Evolutionary conservation across 2,797 vertebrate species (phyloP), one percentile per base, ranked within the genome.

Genomic region (Enteromius trimaculatus): DNA sequence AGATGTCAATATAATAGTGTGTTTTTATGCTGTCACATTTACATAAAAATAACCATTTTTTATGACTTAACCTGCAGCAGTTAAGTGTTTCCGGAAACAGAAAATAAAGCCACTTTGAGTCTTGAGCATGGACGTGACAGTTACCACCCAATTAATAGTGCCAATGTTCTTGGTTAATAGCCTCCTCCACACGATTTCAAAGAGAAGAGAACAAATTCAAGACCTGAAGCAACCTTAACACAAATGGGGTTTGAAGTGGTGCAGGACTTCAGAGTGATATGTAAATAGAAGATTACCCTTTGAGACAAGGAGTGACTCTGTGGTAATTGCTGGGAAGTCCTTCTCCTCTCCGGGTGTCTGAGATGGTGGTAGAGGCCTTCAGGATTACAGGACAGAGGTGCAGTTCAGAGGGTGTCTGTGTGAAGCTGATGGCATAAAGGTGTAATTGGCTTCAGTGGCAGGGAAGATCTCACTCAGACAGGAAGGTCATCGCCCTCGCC

Each of bases 271-370:
- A 86, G 86, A 89, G 88, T 88, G 87, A 88, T 90, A 92, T 92
- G 91, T 93, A 93, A 93, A 94, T 92, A 91, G 82, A 91, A 87
- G 89, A 87, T 91, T 90, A 90, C 81, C 86, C 89, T 44, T 26
- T 51, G 86, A 90, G 90, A 93, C 89, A 87, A 79, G 80, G 66
- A 44, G 86, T 60, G 86, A 87, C 88, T 92, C 88, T 85, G 84
- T 89, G 89, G 89, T 91, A 92, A 93, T 92, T 92, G 88, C 90
- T 90, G 53, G 87, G 83, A 90, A 89, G 92, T 90, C 85, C 82
- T 88, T 74, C 83, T 87, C 84, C 78, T 87, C 86, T 79, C 86
- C 51, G 13, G 80, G 82, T 65, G 79, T 64, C 68, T 84, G 80
- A 86, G 83, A 71, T 88, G 83, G 89, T 88, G 88, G 78, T 80